Conservation (phyloP, 2,113 vertebrate species). For the Sceloporus undulatus region DNA sequence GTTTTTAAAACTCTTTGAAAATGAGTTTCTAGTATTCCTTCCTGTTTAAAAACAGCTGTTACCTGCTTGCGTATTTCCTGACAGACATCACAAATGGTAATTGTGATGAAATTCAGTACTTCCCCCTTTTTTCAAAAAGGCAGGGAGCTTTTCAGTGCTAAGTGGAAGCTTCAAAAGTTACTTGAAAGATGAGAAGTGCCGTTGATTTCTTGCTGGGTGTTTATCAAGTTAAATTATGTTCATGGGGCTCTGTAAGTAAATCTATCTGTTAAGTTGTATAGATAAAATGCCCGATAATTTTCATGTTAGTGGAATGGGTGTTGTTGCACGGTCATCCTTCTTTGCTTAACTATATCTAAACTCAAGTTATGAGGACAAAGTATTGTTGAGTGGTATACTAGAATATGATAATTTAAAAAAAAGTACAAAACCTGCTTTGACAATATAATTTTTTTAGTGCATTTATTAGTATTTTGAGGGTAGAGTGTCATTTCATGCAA, state of each 20-base stretch:
- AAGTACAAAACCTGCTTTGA: background rate
- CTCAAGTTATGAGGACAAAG: background rate
- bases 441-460: background rate
- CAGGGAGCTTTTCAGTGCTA: background rate
- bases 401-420: background rate
- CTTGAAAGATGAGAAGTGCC: conserved; percentile 38
- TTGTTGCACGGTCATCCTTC: background rate
- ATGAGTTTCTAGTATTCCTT: conserved; percentile 16
- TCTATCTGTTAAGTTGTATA: background rate
- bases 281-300: background rate
- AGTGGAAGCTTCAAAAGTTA: background rate
- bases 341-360: background rate
- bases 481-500: background rate
- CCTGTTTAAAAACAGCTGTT: conserved; percentile 27
- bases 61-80: conserved; percentile 68
- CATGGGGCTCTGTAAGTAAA: conserved; percentile 72
- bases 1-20: background rate
- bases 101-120: conserved; percentile 67
- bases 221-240: conserved; percentile 30
- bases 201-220: background rate
- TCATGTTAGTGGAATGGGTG: background rate
- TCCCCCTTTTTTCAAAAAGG: conserved; percentile 55
- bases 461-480: background rate
- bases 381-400: background rate
- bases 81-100: conserved; percentile 32